Conservation (phyloP, 2,888 invertebrate genomes). For the Andrena marginata region DNA sequence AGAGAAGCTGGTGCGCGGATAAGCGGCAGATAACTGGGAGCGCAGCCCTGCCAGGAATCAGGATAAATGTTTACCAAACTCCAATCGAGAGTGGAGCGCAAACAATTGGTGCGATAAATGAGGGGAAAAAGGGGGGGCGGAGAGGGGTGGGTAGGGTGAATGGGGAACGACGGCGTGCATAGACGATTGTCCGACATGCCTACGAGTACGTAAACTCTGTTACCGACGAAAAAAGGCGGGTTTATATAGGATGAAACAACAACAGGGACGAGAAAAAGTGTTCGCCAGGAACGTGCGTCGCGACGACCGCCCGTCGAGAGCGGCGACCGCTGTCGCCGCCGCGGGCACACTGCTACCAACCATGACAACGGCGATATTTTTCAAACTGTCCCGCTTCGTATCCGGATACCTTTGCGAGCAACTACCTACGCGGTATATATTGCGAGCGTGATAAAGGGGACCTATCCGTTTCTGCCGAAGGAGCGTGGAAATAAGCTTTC, state of each 20-base stretch:
- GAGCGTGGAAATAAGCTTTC: conserved; percentile 74
- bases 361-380: conserved; percentile 69
- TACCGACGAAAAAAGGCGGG: conserved; percentile 33
- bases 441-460: conserved; percentile 73
- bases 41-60: conserved; percentile 1
- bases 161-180: not conserved
- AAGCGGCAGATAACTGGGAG: not conserved
- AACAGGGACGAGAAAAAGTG: conserved; percentile 59
- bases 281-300: conserved; percentile 61
- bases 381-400: conserved; percentile 63
- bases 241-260: conserved; percentile 52
- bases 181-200: conserved; percentile 49
- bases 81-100: conserved; percentile 3
- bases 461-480: conserved; percentile 74
- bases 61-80: conserved; percentile 23
- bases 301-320: conserved; percentile 70
- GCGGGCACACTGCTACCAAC: conserved; percentile 54
- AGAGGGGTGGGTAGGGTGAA: not conserved
- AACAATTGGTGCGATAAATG: conserved; percentile 20
- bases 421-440: conserved; percentile 71
- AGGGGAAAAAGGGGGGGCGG: not conserved
- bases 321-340: conserved; percentile 60
- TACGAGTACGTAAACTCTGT: conserved; percentile 51
- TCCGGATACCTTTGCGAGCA: conserved; percentile 69
- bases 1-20: not conserved